Conservation (phyloP, 1,140 invertebrate species). For the Drosophila nasuta region DNA sequence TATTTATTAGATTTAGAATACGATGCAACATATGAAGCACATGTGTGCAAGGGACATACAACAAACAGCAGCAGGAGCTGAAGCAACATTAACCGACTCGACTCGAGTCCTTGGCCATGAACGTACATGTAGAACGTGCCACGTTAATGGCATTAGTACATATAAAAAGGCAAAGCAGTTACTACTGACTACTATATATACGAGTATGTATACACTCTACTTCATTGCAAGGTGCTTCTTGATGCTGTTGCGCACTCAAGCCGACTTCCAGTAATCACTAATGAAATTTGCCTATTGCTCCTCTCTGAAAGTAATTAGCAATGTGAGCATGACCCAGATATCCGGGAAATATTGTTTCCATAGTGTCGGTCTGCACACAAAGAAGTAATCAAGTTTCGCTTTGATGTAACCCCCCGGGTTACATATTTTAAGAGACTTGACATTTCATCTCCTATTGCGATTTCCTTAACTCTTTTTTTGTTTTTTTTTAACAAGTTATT, state of each 20-base stretch:
- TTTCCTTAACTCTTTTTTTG: neutral
- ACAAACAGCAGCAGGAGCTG: constrained; percentile 5
- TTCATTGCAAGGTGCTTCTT: neutral
- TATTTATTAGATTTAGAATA: constrained; percentile 65
- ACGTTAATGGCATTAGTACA: constrained; percentile 62
- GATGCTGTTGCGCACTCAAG: neutral
- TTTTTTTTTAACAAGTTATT: neutral
- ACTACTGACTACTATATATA: neutral
- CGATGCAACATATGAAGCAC: constrained; percentile 49
- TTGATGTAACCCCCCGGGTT: constrained; percentile 18
- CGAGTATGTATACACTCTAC: neutral
- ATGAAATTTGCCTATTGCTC: constrained; percentile 52
- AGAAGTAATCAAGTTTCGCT: constrained; percentile 33
- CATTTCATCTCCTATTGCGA: neutral
- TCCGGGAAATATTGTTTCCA: constrained; percentile 8
- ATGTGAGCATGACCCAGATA: constrained; percentile 37
- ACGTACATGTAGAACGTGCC: constrained; percentile 5
- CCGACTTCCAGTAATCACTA: constrained; percentile 46
- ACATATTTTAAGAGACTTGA: neutral
- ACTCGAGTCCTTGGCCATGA: neutral
- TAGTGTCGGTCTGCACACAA: constrained; percentile 6
- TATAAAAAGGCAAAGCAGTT: constrained; percentile 7
- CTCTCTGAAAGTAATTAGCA: constrained; percentile 48
- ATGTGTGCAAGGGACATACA: neutral
- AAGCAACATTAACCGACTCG: neutral